Evolutionary conservation across 2,797 vertebrate genomes (phyloP), one percentile per base, ranked within the genome.

Genomic region (Enteromius mattozi): DNA sequence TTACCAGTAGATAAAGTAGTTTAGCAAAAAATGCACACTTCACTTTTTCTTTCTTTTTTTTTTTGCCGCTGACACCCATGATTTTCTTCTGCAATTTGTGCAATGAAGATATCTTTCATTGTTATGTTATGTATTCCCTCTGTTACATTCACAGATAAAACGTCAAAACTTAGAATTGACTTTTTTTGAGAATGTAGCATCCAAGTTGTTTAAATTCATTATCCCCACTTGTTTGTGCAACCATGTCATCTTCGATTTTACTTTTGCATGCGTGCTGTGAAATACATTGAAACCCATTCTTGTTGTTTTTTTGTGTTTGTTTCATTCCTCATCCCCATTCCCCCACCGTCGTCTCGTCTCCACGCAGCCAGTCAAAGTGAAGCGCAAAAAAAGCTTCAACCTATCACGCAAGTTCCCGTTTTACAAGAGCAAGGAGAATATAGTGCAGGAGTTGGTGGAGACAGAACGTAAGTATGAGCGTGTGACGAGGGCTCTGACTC

Each of bases 401-500:
- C 97, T 99, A 93, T 99, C 98, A 87, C 98, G 97, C 97, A 99
- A 98, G 96, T 99, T 99, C 93, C 98, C 98, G 94, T 99, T 99
- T 99, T 99, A 99, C 98, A 99, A 99, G 98, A 99, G 97, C 97
- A 99, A 98, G 97, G 98, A 98, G 97, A 99, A 98, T 96, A 97
- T 99, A 98, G 96, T 97, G 94, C 97, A 98, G 94, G 98, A 99
- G 91, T 94, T 96, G 96, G 94, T 96, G 95, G 96, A 97, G 92
- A 94, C 97, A 92, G 98, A 98, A 97, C 98, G 98, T 99, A 96
- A 99, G 98, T 99, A 99, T 94, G 87, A 88, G 89, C 89, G 90
- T 91, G 91, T 90, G 92, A 33, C 37, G 19, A 54, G 59, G 78
- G 75, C 87, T 87, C 86, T 87, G 45, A 30, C 74, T 69, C 87